Percentiles rank a stretch among this genome's conserved stretches.
Conservation (phyloP, 2,797 vertebrate genomes). For the Octomys mimax region DNA sequence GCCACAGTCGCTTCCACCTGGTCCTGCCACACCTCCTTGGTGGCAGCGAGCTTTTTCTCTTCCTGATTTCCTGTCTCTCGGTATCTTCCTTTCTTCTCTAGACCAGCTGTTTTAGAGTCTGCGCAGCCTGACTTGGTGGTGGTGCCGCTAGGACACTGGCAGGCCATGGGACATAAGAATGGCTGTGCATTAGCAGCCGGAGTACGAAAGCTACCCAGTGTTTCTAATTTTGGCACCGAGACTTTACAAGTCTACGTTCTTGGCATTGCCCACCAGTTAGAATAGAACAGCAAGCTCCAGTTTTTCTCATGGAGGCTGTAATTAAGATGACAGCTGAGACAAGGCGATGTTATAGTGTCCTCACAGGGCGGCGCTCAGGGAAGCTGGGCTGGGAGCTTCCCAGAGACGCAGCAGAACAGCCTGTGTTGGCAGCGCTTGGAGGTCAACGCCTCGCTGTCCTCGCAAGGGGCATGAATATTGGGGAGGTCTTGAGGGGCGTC, state of each 20-base stretch:
- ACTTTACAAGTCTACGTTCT: conserved; percentile 63
- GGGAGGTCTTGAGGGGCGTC: background rate
- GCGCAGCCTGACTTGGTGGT: fast-evolving
- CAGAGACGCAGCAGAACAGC: background rate
- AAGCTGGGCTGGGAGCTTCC: background rate
- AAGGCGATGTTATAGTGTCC: background rate
- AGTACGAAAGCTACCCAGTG: background rate
- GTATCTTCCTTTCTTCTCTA: background rate
- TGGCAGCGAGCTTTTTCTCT: background rate
- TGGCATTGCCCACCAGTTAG: conserved; percentile 63
- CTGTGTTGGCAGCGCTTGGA: background rate
- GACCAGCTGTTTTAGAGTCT: background rate
- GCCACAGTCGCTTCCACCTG: fast-evolving
- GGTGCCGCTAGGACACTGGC: background rate
- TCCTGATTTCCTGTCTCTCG: background rate
- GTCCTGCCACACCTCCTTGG: fast-evolving
- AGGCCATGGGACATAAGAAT: background rate
- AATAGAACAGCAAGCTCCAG: conserved; percentile 45
- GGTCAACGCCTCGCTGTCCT: background rate
- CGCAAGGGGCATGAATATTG: background rate
- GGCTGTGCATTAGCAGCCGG: background rate
- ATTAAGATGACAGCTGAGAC: conserved; percentile 27
- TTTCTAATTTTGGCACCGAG: conserved; percentile 56
- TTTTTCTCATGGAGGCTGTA: conserved; percentile 31
- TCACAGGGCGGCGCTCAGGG: background rate